Conservation (phyloP, 1,140 invertebrate genomes). For the Metopolophium dirhodum region DNA sequence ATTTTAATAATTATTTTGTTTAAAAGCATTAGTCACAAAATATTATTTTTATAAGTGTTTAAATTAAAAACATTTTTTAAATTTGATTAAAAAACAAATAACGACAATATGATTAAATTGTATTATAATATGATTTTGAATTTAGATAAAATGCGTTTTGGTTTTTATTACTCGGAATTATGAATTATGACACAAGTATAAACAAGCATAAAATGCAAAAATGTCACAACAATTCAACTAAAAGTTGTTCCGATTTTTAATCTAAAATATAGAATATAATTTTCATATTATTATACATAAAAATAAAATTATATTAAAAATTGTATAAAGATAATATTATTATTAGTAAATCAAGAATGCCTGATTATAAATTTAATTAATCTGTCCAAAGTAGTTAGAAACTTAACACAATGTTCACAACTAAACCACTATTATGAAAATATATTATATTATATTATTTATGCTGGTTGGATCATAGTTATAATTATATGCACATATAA, state of each 20-base stretch:
- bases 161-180: not conserved
- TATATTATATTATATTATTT: not conserved
- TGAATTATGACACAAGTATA: not conserved
- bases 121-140: not conserved
- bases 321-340: not conserved
- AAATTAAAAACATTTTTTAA: not conserved
- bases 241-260: not conserved
- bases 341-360: not conserved
- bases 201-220: not conserved
- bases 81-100: not conserved
- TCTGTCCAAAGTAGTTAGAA: not conserved
- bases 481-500: not conserved
- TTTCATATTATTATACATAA: too few species aligned
- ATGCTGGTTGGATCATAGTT: not conserved
- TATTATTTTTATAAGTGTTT: too few species aligned
- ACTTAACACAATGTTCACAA: not conserved
- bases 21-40: too few species aligned
- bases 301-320: not conserved
- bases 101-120: not conserved
- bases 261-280: not conserved
- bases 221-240: not conserved
- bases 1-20: too few species aligned
- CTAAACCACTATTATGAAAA: not conserved
- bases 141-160: not conserved
- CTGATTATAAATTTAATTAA: not conserved